Conservation (phyloP, 1,140 invertebrate genomes). For the Cryptotermes secundus region DNA sequence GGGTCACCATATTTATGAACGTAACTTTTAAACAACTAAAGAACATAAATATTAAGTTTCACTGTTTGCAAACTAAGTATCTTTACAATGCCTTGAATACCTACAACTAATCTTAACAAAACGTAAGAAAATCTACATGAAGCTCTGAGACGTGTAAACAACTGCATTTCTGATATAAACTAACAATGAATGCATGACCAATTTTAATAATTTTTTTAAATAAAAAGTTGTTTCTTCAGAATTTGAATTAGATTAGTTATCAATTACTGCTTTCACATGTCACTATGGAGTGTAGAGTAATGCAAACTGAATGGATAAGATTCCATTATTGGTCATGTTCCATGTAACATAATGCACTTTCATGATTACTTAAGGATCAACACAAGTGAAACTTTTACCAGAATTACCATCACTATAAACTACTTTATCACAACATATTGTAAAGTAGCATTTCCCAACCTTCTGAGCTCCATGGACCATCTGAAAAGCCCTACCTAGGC, state of each 20-base stretch:
- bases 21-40: neutral
- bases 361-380: neutral
- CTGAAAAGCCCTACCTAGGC: no score
- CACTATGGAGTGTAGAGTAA: slow-evolving; percentile 19
- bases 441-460: no score
- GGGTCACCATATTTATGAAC: neutral
- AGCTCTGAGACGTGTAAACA: no score
- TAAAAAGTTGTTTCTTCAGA: neutral
- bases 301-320: slow-evolving; percentile 9
- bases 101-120: neutral
- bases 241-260: neutral
- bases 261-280: neutral
- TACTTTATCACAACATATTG: neutral
- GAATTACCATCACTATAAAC: neutral
- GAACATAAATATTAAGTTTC: neutral
- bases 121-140: neutral
- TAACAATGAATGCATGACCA: neutral
- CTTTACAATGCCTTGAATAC: neutral
- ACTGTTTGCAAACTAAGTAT: neutral
- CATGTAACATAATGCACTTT: slow-evolving; percentile 3
- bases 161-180: neutral
- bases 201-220: neutral
- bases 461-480: no score
- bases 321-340: neutral
- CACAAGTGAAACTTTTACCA: neutral